Evolutionary conservation across 1,140 invertebrate species (phyloP), one percentile per base, ranked within the genome.

Genomic region (Drosophila asahinai): DNA sequence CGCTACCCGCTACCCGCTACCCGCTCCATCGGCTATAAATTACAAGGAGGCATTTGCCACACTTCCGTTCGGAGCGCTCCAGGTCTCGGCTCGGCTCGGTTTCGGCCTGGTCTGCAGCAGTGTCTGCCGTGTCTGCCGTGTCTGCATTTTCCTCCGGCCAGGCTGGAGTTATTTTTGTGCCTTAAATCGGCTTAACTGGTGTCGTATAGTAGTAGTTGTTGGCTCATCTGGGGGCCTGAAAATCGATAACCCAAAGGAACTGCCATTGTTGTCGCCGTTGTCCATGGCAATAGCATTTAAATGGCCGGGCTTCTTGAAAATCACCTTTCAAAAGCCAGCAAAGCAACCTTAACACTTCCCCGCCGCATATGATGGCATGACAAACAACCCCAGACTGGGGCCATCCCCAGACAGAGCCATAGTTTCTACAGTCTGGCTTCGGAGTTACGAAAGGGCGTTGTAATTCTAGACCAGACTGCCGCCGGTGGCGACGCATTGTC

Each of bases 1-100:
- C 47, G 36, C 11, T 25, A 27, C 22, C 22, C 22, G 22, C 19
- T 19, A 19, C 19, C 19, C 19, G 19, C 22, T 25, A 25, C 30
- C 66, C 62, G 47, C 22, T 43, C 52, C 25, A 30, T 22, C n/a
- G 67, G 79, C 75, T 74, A 90, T 89, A 89, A 89, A 89, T 89
- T 89, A 90, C 81, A 86, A 87, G 73, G 84, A 71, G 75, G 77
- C 81, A 89, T 90, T 89, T 81, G 84, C 84, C 84, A 89, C 86
- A 90, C 78, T 89, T 90, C 86, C 86, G 81, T 58, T 59, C 54
- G 65, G 36, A 38, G 30, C 57, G 49, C 75, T 65, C 40, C 58
- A 33, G 61, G 62, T 52, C 49, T 33, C 30, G 30, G 30, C 36
- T 22, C 55, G 52, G 27, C 49, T 63, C 45, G 47, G 48, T 49